These are phyloP conservation scores for Heliconius congener DNA, from an alignment of 1,140 invertebrate genomes.

Conservation along the genomic window DNA sequence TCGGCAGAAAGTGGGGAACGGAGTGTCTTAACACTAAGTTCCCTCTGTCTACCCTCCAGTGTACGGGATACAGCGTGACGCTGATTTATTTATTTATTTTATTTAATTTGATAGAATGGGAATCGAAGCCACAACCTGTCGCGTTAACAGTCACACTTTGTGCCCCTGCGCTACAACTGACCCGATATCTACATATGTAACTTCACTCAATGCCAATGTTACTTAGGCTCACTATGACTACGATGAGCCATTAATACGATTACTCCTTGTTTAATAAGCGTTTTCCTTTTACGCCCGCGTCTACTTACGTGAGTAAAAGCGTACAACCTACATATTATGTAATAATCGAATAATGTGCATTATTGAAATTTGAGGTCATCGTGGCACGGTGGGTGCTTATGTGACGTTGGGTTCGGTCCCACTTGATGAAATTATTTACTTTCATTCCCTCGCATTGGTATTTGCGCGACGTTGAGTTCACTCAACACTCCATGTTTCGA, in stretches of 20 bases:
- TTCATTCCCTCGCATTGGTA: no score
- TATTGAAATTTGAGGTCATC: neutral
- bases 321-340: conserved; percentile 22
- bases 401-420: neutral
- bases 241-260: conserved; percentile 16
- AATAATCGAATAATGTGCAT: neutral
- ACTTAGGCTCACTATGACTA: conserved; percentile 4
- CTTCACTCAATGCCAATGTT: conserved; percentile 15
- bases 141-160: no score
- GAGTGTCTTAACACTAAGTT: no score
- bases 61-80: no score
- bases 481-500: no score
- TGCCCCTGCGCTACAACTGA: no score
- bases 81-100: no score
- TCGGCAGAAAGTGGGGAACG: no score
- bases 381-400: neutral
- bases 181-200: neutral
- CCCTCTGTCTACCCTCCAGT: no score
- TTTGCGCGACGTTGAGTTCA: no score
- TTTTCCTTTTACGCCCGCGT: conserved; percentile 28
- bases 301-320: conserved; percentile 27
- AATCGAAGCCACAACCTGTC: no score
- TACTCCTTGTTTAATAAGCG: conserved; percentile 21
- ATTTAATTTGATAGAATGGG: no score
- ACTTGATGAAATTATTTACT: neutral